Evolutionary conservation across 2,888 invertebrate species (phyloP).

Genomic region (Epinotia demarniana): DNA sequence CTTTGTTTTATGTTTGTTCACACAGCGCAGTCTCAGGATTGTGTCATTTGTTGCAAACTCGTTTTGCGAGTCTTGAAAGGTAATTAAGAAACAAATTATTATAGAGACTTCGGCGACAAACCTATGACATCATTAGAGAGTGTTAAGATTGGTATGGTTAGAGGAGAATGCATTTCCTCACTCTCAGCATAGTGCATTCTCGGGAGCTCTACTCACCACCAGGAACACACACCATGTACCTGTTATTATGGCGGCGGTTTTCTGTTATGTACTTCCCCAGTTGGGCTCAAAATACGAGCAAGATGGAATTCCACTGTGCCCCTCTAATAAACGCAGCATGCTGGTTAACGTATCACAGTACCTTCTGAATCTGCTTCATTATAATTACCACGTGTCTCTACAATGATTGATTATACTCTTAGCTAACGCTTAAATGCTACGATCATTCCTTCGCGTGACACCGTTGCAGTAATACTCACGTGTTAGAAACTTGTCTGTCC

Average conservation of each 20-base stretch:
- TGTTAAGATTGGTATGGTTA: too few species aligned
- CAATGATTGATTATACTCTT: conserved; percentile 5
- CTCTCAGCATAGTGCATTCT: too few species aligned
- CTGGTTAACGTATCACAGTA: not conserved
- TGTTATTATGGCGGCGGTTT: too few species aligned
- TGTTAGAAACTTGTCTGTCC: conserved; percentile 17
- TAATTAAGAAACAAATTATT: not conserved
- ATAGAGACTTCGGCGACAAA: not conserved
- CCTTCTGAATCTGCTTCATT: not conserved
- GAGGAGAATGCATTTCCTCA: too few species aligned
- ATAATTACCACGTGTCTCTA: not conserved
- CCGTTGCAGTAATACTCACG: not conserved
- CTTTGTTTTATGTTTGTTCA: conserved; percentile 42
- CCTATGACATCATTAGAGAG: too few species aligned
- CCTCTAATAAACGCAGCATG: not conserved
- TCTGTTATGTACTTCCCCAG: too few species aligned
- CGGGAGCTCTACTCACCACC: too few species aligned
- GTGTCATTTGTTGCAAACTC: conserved; percentile 39
- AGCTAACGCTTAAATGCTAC: conserved; percentile 9
- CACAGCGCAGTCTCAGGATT: conserved; percentile 35
- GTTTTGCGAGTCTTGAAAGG: conserved; percentile 15
- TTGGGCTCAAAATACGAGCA: too few species aligned
- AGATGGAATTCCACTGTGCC: too few species aligned
- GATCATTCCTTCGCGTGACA: conserved; percentile 21
- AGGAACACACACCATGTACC: too few species aligned